phyloP scores from a whole-genome alignment of 1,140 invertebrate species.

The Mya arenaria region DNA sequence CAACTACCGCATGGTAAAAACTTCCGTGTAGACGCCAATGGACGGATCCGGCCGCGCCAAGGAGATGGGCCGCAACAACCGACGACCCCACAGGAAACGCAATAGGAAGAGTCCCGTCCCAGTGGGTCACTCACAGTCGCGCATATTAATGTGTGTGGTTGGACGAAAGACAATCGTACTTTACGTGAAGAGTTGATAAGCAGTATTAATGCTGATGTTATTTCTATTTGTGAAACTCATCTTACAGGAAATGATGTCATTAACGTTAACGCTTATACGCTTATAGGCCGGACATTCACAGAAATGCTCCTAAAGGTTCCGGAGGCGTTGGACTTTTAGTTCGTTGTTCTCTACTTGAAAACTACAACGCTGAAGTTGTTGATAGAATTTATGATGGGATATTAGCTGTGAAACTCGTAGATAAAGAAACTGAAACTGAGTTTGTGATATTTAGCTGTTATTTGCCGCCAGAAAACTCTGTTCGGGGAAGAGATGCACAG shows the following conservation, averaged over 20 bases:
- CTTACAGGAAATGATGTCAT: neutral
- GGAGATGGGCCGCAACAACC: neutral
- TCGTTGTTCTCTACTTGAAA: too few species aligned
- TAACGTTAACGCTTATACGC: neutral
- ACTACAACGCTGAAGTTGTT: too few species aligned
- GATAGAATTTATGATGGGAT: too few species aligned
- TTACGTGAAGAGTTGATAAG: neutral
- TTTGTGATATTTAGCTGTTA: constrained; percentile 23
- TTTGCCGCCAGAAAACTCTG: constrained; percentile 33
- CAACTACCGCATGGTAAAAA: neutral
- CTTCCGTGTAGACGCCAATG: neutral
- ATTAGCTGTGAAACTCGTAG: too few species aligned
- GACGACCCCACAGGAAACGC: neutral
- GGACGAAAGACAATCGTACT: neutral
- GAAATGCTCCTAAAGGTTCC: too few species aligned
- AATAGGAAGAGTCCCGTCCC: neutral
- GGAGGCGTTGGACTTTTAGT: too few species aligned
- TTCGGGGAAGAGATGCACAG: constrained; percentile 13
- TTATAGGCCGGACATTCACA: neutral
- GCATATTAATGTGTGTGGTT: constrained; percentile 13
- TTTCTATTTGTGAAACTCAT: constrained; percentile 12
- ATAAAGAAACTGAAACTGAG: neutral
- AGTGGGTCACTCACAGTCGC: neutral
- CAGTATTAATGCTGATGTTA: neutral
- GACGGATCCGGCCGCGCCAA: neutral